Percentiles rank a stretch among this genome's conserved stretches.
Evolutionary conservation across 2,888 invertebrate species (phyloP).

Genomic region (Nomada fabriciana): DNA sequence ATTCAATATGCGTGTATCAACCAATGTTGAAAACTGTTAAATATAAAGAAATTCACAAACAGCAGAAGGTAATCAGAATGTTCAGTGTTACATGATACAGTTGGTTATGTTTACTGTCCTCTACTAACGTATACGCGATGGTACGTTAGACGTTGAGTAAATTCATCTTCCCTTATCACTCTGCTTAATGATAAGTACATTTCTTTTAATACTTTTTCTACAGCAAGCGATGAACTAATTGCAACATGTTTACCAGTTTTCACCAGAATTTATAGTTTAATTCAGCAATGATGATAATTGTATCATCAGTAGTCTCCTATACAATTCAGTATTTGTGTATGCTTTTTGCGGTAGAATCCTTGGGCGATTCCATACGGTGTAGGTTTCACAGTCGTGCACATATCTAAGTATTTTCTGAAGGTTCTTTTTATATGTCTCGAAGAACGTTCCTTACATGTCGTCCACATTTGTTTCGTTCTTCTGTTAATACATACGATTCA

Average conservation of each 20-base stretch:
- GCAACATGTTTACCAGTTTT: slow-evolving; percentile 50
- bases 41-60: slow-evolving; percentile 53
- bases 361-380: slow-evolving; percentile 28
- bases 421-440: slow-evolving; percentile 47
- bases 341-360: slow-evolving; percentile 44
- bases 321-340: slow-evolving; percentile 39
- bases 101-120: slow-evolving; percentile 53
- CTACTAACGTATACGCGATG: slow-evolving; percentile 40
- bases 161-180: slow-evolving; percentile 58
- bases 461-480: slow-evolving; percentile 62
- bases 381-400: slow-evolving; percentile 56
- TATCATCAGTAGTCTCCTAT: slow-evolving; percentile 39
- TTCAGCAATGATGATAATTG: slow-evolving; percentile 40
- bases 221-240: slow-evolving; percentile 60
- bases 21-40: slow-evolving; percentile 39
- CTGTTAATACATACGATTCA: slow-evolving; percentile 63
- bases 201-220: slow-evolving; percentile 57
- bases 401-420: slow-evolving; percentile 48
- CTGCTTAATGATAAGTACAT: slow-evolving; percentile 68
- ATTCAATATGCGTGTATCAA: slow-evolving; percentile 50
- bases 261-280: slow-evolving; percentile 59
- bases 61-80: slow-evolving; percentile 49
- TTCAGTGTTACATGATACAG: slow-evolving; percentile 49
- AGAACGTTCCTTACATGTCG: slow-evolving; percentile 54
- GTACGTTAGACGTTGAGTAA: slow-evolving; percentile 52